Percentiles rank a stretch among this genome's conserved stretches.
Conservation (phyloP, 2,113 vertebrate species). For the Erinaceus europaeus region DNA sequence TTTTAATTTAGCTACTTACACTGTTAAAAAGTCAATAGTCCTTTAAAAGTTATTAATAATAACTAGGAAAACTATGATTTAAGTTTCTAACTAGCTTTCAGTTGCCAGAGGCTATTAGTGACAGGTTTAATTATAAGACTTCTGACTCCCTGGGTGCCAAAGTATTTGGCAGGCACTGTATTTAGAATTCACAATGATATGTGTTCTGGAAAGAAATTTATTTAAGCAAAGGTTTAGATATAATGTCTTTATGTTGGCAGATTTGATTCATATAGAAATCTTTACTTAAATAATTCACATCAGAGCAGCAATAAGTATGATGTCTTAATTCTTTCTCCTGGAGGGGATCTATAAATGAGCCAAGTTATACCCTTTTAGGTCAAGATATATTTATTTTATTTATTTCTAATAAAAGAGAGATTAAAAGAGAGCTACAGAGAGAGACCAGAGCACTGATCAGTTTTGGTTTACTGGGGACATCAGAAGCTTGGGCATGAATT, state of each 20-base stretch:
- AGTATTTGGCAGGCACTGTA: slow-evolving; percentile 13
- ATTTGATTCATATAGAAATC: not conserved
- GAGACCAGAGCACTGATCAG: no score
- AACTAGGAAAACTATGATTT: slow-evolving; percentile 5
- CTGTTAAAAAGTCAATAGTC: slow-evolving; percentile 17
- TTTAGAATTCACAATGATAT: slow-evolving; percentile 6
- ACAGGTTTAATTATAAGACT: not conserved
- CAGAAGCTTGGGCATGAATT: no score
- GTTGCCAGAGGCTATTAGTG: not conserved
- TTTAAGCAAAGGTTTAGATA: slow-evolving; percentile 20
- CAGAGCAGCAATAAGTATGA: not conserved
- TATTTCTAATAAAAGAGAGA: no score
- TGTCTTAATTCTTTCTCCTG: not conserved
- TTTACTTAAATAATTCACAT: slow-evolving; percentile 25
- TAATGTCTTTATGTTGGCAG: not conserved
- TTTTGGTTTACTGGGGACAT: no score
- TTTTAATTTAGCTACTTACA: slow-evolving; percentile 24
- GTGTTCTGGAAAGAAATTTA: slow-evolving; percentile 1
- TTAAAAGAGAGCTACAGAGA: no score
- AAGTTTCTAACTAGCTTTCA: slow-evolving; percentile 21
- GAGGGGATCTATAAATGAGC: not conserved
- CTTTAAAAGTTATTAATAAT: not conserved
- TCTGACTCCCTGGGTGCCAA: not conserved
- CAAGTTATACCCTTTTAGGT: no score
- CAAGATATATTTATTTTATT: no score